Conservation (phyloP, 92 coral and sea anemone species). For the Heteractis magnifica region DNA sequence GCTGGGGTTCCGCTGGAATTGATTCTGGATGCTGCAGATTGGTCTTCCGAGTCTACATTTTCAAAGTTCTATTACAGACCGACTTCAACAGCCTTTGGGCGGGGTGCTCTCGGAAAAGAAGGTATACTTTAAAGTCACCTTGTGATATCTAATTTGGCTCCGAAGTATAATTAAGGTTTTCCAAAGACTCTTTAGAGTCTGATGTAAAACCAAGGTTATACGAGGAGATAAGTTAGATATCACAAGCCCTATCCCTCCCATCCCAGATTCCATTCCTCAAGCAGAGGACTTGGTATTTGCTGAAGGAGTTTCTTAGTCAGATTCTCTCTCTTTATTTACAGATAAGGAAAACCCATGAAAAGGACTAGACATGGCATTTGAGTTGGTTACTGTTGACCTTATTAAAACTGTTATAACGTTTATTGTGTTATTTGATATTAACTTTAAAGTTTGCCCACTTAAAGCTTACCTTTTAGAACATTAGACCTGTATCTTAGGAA, state of each 20-base stretch:
- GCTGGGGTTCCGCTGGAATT: not conserved
- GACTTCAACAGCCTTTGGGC: not conserved
- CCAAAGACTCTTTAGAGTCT: too few relatives aligned
- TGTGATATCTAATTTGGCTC: too few relatives aligned
- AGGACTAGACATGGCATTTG: not conserved
- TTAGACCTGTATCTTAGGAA: not conserved
- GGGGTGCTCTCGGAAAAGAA: not conserved
- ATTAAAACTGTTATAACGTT: not conserved
- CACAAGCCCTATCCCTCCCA: not conserved
- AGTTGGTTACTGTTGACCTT: not conserved
- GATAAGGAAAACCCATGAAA: not conserved
- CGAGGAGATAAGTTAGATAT: not conserved
- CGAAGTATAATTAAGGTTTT: too few relatives aligned
- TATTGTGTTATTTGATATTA: not conserved
- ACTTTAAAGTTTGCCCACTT: not conserved
- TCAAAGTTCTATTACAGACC: slow-evolving; percentile 31
- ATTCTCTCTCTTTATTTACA: not conserved
- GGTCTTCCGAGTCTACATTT: slow-evolving; percentile 34
- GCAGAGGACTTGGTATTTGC: not conserved
- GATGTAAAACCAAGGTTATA: too few relatives aligned
- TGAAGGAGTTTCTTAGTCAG: not conserved
- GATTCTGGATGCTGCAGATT: slow-evolving; percentile 34
- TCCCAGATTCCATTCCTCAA: not conserved
- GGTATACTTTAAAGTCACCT: not conserved
- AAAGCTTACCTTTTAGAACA: not conserved